These are phyloP conservation scores for Alexandromys fortis DNA, from an alignment of 2,113 vertebrate genomes.

Conservation along the genomic window DNA sequence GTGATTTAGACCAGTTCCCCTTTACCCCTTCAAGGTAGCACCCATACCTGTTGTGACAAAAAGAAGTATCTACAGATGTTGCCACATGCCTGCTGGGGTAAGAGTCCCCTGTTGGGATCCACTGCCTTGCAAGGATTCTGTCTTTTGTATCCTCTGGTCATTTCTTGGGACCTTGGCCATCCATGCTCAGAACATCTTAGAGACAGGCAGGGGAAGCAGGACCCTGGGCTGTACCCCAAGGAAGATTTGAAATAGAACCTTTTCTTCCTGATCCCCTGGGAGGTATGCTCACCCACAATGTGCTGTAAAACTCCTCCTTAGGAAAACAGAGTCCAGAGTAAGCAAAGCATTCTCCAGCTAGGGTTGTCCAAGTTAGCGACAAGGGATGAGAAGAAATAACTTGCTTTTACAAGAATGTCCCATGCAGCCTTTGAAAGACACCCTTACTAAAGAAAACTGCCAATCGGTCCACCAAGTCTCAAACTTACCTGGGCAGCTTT, in stretches of 20 bases:
- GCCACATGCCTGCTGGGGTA: background rate
- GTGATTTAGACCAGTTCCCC: background rate
- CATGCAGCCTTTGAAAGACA: background rate
- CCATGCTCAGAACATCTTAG: no score
- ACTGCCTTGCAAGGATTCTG: no score
- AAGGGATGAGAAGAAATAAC: background rate
- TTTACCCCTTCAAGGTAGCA: background rate
- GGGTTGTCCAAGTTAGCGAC: background rate
- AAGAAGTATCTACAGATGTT: background rate
- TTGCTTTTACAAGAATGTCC: background rate
- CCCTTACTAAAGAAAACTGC: background rate
- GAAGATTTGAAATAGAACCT: background rate
- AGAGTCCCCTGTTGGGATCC: background rate
- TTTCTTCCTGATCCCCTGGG: background rate
- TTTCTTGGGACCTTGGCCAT: no score
- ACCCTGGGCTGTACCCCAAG: rapidly evolving
- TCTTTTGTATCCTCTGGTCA: background rate
- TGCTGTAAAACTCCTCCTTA: background rate
- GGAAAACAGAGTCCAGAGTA: background rate
- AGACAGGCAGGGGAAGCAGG: background rate
- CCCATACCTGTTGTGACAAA: background rate
- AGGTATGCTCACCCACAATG: background rate
- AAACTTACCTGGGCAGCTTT: background rate
- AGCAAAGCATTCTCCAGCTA: background rate
- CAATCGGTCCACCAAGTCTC: background rate